Conservation (phyloP, 2,113 vertebrate species). For the Pampusana beccarii region DNA sequence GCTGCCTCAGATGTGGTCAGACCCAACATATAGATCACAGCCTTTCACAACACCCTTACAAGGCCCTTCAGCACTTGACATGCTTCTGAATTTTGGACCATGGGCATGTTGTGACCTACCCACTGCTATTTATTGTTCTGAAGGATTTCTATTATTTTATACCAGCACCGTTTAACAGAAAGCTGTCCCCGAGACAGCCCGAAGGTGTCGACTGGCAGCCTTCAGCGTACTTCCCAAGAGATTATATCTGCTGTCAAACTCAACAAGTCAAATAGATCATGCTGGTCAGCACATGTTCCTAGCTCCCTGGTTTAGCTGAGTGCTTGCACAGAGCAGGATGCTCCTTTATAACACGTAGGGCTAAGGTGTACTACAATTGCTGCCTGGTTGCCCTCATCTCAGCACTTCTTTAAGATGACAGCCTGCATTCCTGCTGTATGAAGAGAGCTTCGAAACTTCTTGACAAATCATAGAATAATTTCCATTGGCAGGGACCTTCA, state of each 20-base stretch:
- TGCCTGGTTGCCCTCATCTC: fast-evolving
- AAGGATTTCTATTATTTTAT: background rate
- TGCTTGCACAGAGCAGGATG: background rate
- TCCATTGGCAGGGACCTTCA: no score
- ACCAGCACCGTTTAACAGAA: background rate
- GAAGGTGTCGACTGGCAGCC: background rate
- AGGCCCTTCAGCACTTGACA: background rate
- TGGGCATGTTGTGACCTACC: background rate
- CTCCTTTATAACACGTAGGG: background rate
- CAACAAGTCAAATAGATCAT: background rate
- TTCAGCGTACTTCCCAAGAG: background rate
- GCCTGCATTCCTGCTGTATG: background rate
- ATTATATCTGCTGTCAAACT: background rate
- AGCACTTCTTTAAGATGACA: background rate
- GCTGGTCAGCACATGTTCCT: background rate
- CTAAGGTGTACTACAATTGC: fast-evolving
- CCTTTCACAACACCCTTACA: background rate
- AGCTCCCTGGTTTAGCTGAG: background rate
- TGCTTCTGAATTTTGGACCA: background rate
- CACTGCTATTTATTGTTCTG: background rate
- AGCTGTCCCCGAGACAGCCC: background rate
- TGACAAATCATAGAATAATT: background rate
- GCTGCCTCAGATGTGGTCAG: background rate
- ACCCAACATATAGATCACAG: background rate
- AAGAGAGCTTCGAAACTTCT: background rate